Percentiles rank a stretch among this genome's conserved stretches.
Evolutionary conservation across 2,113 vertebrate genomes (phyloP).

Genomic region (Gopherus evgoodei): DNA sequence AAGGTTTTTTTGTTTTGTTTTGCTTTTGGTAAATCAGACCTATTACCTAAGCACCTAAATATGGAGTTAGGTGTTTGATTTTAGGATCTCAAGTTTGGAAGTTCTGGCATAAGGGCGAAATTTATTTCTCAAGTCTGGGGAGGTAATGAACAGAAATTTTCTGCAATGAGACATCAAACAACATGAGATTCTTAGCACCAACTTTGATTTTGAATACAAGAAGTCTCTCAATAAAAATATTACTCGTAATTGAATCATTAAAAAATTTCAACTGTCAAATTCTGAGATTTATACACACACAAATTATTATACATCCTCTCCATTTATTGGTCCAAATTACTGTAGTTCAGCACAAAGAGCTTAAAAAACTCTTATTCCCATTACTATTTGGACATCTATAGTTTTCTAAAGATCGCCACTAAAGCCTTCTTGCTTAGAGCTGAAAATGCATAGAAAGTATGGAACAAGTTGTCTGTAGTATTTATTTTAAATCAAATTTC

Average conservation of each 20-base stretch:
- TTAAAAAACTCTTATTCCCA: not conserved
- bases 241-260: not conserved
- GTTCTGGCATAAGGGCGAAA: conserved; percentile 12
- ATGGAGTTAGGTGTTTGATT: not conserved
- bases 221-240: not conserved
- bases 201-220: not conserved
- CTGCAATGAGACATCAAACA: accelerated
- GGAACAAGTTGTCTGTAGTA: not conserved
- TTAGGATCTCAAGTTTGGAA: not conserved
- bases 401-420: not conserved
- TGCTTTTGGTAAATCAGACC: not conserved
- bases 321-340: not conserved
- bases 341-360: not conserved
- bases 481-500: conserved; percentile 20
- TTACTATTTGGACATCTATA: not conserved
- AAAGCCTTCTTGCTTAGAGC: not conserved
- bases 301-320: not conserved
- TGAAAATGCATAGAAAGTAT: not conserved
- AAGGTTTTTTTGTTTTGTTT: too few relatives aligned
- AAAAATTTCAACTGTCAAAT: not conserved
- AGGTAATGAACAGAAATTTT: not conserved
- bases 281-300: not conserved
- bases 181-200: not conserved
- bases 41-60: not conserved
- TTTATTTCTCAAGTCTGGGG: not conserved